Base-by-base conservation (phyloP, 2,888 invertebrate genomes). In the Drosophila vallismaia region DNA sequence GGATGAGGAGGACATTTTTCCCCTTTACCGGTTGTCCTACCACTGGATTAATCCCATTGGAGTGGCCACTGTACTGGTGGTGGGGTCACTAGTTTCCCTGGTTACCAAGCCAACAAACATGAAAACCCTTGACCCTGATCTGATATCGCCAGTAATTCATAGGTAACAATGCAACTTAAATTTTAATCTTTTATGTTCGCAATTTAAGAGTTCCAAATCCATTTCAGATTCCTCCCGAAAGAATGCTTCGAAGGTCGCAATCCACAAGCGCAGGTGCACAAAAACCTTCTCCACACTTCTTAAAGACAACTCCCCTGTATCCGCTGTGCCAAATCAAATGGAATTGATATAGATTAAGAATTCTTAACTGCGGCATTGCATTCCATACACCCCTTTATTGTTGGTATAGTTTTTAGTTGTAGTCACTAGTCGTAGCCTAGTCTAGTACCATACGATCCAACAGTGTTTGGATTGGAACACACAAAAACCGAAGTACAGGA, bases 21-120 rank as follows among this genome's bases (percentile, higher is more conserved):
- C 95, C 0, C 89, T 96, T 10, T 96, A 96, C 91, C 94, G 95
- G 8, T 86, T 97, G 46, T 96, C 96, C 0, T 97, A 96, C 90
- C 94, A 96, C 89, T 96, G 96, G 96, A 95, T 96, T 64, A 95
- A 96, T 40, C 95, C 95, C 0, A 92, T 96, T 53, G 96, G 96
- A 0, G 93, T 95, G 0, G 52, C 93, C 0, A 93, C 94, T 0
- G 95, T 95, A 0, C 86, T 96, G 19, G 59, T 94, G 0, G 94
- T 96, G 0, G 97, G 96, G 0, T 92, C 94, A 2, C 79, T 95
- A 12, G 94, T 95, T 31, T 94, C 94, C 67, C 93, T 94, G 76
- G 71, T 94, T 12, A 93, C 93, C 0, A 93, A 94, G 33, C 92
- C 93, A 40, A 92, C 91, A 4, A 92, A 93, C 78, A 78, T 93